Percentiles rank a stretch among this genome's conserved stretches.
phyloP scores from a whole-genome alignment of 2,888 invertebrate species.

The Scrobipalpa atriplicella region DNA sequence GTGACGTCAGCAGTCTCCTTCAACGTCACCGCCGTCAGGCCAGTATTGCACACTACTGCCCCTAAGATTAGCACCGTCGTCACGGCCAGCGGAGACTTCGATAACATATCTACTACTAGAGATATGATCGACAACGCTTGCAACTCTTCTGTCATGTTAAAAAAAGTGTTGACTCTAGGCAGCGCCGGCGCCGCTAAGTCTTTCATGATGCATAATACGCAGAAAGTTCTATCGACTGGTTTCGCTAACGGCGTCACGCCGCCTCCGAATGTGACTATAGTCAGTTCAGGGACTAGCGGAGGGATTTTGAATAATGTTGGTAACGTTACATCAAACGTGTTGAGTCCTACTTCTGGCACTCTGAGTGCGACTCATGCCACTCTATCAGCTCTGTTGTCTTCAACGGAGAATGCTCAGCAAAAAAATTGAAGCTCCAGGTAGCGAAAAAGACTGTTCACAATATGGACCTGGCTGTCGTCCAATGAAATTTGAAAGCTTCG shows the following conservation, averaged over 20 bases:
- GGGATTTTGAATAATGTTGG: conserved; percentile 57
- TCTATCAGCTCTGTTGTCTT: conserved; percentile 70
- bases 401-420: conserved; percentile 51
- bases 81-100: conserved; percentile 63
- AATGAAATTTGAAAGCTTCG: conserved; percentile 14
- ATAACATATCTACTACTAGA: conserved; percentile 74
- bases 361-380: conserved; percentile 79
- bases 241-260: conserved; percentile 73
- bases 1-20: conserved; percentile 66
- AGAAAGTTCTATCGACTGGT: conserved; percentile 74
- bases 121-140: conserved; percentile 80
- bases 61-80: conserved; percentile 67
- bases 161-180: conserved; percentile 77
- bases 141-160: conserved; percentile 78
- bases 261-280: conserved; percentile 77
- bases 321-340: conserved; percentile 55
- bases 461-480: conserved; percentile 17
- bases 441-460: conserved; percentile 7
- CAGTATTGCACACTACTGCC: conserved; percentile 60
- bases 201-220: conserved; percentile 79
- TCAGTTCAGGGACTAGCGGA: conserved; percentile 68
- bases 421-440: conserved; percentile 37
- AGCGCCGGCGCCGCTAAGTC: conserved; percentile 74
- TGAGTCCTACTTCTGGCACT: conserved; percentile 66
- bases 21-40: conserved; percentile 66